These are phyloP conservation scores for Cheilosia soror DNA, from an alignment of 2,888 invertebrate species.

Conservation along the genomic window DNA sequence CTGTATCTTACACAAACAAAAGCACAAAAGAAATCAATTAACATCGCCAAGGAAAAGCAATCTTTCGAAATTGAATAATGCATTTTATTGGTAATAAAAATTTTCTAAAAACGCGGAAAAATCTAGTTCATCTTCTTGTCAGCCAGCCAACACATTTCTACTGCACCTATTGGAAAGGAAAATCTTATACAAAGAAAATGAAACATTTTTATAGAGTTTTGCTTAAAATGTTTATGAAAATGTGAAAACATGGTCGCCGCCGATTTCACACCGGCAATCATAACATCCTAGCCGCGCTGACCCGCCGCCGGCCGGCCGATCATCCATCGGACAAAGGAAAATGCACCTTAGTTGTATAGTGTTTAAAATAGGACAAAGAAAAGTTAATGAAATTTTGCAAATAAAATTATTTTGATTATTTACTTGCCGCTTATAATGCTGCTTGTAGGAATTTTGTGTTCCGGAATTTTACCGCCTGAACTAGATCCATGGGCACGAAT, in stretches of 20 bases:
- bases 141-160: constrained; percentile 56
- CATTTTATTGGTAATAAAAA: constrained; percentile 45
- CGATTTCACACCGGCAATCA: neutral
- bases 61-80: constrained; percentile 53
- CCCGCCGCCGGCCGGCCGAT: neutral
- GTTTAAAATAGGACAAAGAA: constrained; percentile 19
- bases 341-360: constrained; percentile 18
- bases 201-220: constrained; percentile 30
- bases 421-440: neutral
- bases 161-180: constrained; percentile 40
- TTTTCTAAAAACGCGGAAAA: constrained; percentile 49
- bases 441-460: constrained; percentile 15
- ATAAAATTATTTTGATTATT: constrained; percentile 41
- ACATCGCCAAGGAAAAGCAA: constrained; percentile 17
- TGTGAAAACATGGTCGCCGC: neutral
- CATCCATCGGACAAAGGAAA: constrained; percentile 37
- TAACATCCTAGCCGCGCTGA: neutral
- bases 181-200: constrained; percentile 20
- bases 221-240: constrained; percentile 27
- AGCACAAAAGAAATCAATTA: constrained; percentile 25
- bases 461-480: constrained; percentile 13
- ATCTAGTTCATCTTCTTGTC: constrained; percentile 69
- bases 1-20: neutral
- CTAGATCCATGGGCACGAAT: neutral
- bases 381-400: constrained; percentile 46